Evolutionary conservation across 1,140 invertebrate species (phyloP).

Genomic region (Homalodisca vitripennis): DNA sequence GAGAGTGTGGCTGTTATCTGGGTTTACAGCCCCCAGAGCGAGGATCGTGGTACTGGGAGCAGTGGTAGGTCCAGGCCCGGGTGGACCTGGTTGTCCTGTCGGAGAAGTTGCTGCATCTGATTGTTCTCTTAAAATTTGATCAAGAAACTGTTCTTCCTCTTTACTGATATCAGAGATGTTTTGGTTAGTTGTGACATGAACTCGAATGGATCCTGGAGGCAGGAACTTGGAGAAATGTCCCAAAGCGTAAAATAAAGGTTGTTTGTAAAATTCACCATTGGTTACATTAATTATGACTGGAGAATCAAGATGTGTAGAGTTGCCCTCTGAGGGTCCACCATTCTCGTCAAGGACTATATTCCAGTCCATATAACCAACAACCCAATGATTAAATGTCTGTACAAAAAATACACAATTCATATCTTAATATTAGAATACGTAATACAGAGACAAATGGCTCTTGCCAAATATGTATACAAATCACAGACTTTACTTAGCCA

Average conservation of each 20-base stretch:
- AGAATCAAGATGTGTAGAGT: conserved; percentile 70
- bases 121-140: no score
- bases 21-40: conserved; percentile 3
- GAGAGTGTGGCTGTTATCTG: conserved; percentile 15
- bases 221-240: conserved; percentile 87
- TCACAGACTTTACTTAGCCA: no score
- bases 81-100: neutral
- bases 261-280: conserved; percentile 76
- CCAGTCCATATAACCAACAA: conserved; percentile 85
- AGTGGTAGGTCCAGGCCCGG: neutral
- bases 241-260: conserved; percentile 85
- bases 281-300: conserved; percentile 71
- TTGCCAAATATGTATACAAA: no score
- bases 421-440: no score
- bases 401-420: no score
- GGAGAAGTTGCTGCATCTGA: neutral
- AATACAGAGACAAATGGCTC: no score
- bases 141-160: no score
- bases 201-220: conserved; percentile 57
- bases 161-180: no score
- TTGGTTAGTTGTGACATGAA: conserved; percentile 37
- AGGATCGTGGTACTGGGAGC: neutral
- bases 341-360: conserved; percentile 73
- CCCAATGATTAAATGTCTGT: conserved; percentile 68
- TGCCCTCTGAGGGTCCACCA: conserved; percentile 79